Evolutionary conservation across 1,140 invertebrate genomes (phyloP).

Genomic region (Listronotus oregonensis): DNA sequence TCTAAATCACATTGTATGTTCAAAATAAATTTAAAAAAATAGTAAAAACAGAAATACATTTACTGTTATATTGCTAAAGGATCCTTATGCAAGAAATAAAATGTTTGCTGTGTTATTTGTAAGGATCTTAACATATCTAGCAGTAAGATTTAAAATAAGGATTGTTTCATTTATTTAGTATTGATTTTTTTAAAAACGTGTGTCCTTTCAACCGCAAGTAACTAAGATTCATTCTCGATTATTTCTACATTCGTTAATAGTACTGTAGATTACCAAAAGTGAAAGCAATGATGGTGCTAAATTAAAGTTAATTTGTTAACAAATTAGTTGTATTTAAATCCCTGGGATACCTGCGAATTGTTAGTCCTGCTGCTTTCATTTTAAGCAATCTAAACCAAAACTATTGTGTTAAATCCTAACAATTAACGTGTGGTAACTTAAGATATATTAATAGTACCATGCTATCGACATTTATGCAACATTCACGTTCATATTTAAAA

Average conservation of each 20-base stretch:
- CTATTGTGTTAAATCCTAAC: conserved; percentile 12
- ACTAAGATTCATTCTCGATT: background rate
- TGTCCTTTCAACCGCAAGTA: no score
- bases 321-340: conserved; percentile 25
- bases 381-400: conserved; percentile 21
- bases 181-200: no score
- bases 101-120: no score
- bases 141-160: no score
- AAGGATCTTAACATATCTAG: no score
- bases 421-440: conserved; percentile 5
- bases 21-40: no score
- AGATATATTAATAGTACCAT: conserved; percentile 20
- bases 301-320: conserved; percentile 31
- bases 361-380: conserved; percentile 19
- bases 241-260: conserved; percentile 13
- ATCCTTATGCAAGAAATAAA: no score
- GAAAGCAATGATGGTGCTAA: conserved; percentile 24
- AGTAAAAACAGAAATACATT: no score
- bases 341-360: background rate
- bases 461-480: conserved; percentile 32
- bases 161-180: no score
- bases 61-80: no score
- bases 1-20: no score
- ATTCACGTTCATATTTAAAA: conserved; percentile 5
- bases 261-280: conserved; percentile 29